Conservation (phyloP, 1,140 invertebrate genomes). For the Bathynomus jamesi region DNA sequence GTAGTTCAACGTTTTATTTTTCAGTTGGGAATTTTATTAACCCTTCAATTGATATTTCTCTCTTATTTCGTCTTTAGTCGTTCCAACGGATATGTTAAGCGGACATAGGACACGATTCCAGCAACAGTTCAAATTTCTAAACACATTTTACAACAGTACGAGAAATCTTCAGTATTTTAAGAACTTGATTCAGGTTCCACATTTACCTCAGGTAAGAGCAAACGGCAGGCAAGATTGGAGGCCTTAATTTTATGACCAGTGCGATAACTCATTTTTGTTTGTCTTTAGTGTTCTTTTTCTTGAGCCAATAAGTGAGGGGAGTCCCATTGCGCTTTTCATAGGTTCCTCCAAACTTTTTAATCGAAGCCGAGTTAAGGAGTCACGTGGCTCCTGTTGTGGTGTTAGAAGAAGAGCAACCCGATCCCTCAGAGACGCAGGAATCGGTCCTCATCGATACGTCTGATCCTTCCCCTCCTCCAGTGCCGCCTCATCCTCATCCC, state of each 20-base stretch:
- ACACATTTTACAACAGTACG: slow-evolving; percentile 87
- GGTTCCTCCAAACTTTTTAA: slow-evolving; percentile 90
- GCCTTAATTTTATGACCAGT: too few species aligned
- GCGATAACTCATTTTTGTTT: too few species aligned
- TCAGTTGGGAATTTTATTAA: too few species aligned
- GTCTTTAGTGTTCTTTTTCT: too few species aligned
- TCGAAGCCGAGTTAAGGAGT: slow-evolving; percentile 80
- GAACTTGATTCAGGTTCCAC: slow-evolving; percentile 86
- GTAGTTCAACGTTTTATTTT: too few species aligned
- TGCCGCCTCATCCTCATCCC: slow-evolving; percentile 31
- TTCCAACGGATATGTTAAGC: slow-evolving; percentile 79
- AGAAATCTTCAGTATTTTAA: slow-evolving; percentile 95
- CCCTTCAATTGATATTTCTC: too few species aligned
- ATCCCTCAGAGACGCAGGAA: slow-evolving; percentile 49
- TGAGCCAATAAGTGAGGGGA: too few species aligned
- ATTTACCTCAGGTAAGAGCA: slow-evolving; percentile 78
- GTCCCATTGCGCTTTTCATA: too few species aligned
- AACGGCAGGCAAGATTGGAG: too few species aligned
- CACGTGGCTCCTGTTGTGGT: slow-evolving; percentile 92
- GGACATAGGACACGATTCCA: slow-evolving; percentile 88
- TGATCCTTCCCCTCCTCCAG: slow-evolving; percentile 49
- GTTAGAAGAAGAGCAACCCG: slow-evolving; percentile 55
- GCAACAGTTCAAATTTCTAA: slow-evolving; percentile 79
- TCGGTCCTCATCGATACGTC: slow-evolving; percentile 61
- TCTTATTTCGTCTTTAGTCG: too few species aligned